Base-by-base conservation (phyloP, 2,113 vertebrate genomes). In the Calyptommatus sinebrachiatus region DNA sequence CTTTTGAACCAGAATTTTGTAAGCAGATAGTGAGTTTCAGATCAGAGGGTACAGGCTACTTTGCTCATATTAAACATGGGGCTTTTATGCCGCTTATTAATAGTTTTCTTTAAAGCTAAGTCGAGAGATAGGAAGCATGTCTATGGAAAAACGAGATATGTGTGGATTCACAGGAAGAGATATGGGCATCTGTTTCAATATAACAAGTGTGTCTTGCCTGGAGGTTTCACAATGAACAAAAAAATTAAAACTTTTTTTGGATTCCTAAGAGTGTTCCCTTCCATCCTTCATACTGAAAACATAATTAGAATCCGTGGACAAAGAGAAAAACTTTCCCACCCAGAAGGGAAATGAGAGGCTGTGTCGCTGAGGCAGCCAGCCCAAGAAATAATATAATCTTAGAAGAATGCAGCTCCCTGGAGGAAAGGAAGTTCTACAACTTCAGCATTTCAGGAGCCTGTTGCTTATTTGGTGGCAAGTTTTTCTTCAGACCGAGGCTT, bases 311-410 rank as follows among this genome's bases (percentile, higher is more conserved):
- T 88, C 80, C 16, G 26, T 89, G 86, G 81, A 91, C 88, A 85
- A 92, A 89, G 83, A 91, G 90, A 91, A 89, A 89, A 88, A 86
- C 90, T 93, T 93, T 94, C 92, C 93, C 93, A 94, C 92, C 93
- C 92, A 92, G 90, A 95, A 90, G 92, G 93, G 93, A 94, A 94
- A 93, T 92, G 92, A 93, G 86, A 94, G 86, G 88, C 88, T 84
- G 87, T 87, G 75, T 85, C 87, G 79, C 88, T 84, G 92, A 92
- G 79, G 89, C 57, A 78, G 86, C 87, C 89, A 86, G 90, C 88
- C 90, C 92, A 93, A 95, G 92, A 82, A 93, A 93, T 92, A 95
- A 91, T 94, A 94, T 93, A 95, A 95, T 94, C 92, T 82, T 92
- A 94, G 90, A 95, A 95, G 93, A 94, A 94, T 93, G 93, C 85